Percentiles rank a stretch among this genome's conserved stretches.
Conservation (phyloP, 2,113 vertebrate species). For the Rhagologus leucostigma region DNA sequence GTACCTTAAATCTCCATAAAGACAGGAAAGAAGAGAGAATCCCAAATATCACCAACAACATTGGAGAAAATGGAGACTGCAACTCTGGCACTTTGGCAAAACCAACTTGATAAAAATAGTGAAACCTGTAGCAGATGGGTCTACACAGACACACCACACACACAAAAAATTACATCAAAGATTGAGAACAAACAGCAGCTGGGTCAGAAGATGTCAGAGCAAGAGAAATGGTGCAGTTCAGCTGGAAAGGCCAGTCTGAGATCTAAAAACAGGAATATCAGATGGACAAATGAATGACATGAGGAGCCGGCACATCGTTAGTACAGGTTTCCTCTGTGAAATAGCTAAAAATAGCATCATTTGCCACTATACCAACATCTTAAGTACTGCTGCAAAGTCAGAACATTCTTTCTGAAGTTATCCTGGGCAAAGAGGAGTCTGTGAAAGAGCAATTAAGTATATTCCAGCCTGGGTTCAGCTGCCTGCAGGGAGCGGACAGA, state of each 20-base stretch:
- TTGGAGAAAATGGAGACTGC: neutral
- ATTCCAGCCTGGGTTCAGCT: slow-evolving; percentile 38
- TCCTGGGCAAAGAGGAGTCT: neutral
- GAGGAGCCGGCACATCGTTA: neutral
- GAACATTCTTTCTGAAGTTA: neutral
- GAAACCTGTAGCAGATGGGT: neutral
- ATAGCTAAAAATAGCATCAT: neutral
- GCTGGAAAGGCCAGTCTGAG: neutral
- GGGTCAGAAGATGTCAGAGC: neutral
- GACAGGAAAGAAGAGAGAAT: neutral
- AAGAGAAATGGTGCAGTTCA: neutral
- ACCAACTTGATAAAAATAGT: neutral
- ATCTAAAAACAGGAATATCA: neutral
- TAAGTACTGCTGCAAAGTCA: neutral
- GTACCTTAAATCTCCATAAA: neutral
- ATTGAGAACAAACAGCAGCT: neutral
- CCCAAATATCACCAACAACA: neutral
- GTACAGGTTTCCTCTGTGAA: neutral
- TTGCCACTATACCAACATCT: neutral
- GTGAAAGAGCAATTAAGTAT: slow-evolving; percentile 52
- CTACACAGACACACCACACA: neutral
- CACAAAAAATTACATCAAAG: neutral
- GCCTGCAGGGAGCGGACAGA: slow-evolving; percentile 28
- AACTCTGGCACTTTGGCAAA: neutral
- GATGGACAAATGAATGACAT: neutral